phyloP scores from a whole-genome alignment of 1,140 invertebrate species.

The Drosophila mojavensis region DNA sequence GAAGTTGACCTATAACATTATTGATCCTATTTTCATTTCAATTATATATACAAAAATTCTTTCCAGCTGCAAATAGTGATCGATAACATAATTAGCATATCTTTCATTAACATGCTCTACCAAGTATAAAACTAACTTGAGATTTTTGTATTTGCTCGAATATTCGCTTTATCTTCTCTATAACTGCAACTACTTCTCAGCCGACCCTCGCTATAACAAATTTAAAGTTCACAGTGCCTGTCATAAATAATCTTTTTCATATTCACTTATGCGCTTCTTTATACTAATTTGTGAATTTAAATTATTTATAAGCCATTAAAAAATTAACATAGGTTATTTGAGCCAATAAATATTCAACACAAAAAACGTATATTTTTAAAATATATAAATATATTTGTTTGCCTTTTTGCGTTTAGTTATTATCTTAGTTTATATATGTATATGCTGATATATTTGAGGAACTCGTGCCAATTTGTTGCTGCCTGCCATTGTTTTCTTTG shows the following conservation, averaged over 20 bases:
- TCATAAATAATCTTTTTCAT: conserved; percentile 68
- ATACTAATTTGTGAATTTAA: conserved; percentile 54
- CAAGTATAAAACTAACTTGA: too few relatives aligned
- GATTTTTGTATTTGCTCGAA: neutral
- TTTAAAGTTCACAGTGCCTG: conserved; percentile 46
- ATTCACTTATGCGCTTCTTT: conserved; percentile 38
- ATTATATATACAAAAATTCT: too few relatives aligned
- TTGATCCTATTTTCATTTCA: too few relatives aligned
- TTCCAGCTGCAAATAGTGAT: too few relatives aligned
- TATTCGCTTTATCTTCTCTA: neutral
- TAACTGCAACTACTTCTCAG: neutral
- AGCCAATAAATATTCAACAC: conserved; percentile 53
- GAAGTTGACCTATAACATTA: too few relatives aligned
- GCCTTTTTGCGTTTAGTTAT: conserved; percentile 1
- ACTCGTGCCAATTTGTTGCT: conserved; percentile 58
- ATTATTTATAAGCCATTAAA: conserved; percentile 74
- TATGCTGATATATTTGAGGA: conserved; percentile 15
- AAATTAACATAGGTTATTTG: conserved; percentile 68
- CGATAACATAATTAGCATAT: too few relatives aligned
- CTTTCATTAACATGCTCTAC: too few relatives aligned
- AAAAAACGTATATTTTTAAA: conserved; percentile 11
- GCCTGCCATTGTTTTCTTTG: conserved; percentile 70
- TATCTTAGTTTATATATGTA: neutral
- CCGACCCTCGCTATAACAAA: conserved; percentile 30
- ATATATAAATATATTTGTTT: neutral